Percentiles rank a stretch among this genome's conserved stretches.
These are phyloP conservation scores for Malurus elegans DNA, from an alignment of 2,113 vertebrate genomes.

Conservation along the genomic window DNA sequence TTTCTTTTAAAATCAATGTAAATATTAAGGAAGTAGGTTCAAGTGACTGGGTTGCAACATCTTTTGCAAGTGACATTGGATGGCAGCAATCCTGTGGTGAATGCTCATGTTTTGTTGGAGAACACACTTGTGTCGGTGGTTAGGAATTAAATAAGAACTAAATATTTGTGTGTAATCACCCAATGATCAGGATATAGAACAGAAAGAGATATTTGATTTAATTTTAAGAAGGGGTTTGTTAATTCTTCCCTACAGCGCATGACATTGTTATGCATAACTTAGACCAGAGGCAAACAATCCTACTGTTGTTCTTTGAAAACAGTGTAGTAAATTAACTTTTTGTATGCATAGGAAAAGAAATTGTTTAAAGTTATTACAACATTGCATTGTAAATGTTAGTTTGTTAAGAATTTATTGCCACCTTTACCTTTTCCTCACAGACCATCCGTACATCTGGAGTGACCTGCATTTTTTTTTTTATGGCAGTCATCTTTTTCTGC, in stretches of 20 bases:
- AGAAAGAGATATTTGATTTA: neutral
- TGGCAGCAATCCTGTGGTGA: neutral
- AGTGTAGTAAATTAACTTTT: neutral
- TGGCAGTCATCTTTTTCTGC: slow-evolving; percentile 93
- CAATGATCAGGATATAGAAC: neutral
- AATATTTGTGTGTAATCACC: neutral
- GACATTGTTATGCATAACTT: neutral
- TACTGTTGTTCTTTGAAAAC: neutral
- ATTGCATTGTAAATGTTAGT: neutral
- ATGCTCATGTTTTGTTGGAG: neutral
- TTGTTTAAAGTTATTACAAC: neutral
- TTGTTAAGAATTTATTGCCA: neutral
- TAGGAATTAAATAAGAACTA: neutral
- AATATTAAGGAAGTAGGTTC: neutral
- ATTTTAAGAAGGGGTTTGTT: neutral
- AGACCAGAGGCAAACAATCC: neutral
- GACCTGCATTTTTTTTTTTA: slow-evolving; percentile 89
- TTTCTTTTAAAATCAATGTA: neutral
- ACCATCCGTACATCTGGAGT: slow-evolving; percentile 90
- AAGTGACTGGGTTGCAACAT: neutral
- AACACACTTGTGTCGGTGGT: fast-evolving
- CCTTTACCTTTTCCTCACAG: slow-evolving; percentile 64
- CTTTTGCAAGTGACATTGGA: neutral
- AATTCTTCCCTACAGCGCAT: neutral
- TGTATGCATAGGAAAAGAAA: neutral